Evolutionary conservation across 2,113 vertebrate species (phyloP).

Genomic region (Colius striatus): DNA sequence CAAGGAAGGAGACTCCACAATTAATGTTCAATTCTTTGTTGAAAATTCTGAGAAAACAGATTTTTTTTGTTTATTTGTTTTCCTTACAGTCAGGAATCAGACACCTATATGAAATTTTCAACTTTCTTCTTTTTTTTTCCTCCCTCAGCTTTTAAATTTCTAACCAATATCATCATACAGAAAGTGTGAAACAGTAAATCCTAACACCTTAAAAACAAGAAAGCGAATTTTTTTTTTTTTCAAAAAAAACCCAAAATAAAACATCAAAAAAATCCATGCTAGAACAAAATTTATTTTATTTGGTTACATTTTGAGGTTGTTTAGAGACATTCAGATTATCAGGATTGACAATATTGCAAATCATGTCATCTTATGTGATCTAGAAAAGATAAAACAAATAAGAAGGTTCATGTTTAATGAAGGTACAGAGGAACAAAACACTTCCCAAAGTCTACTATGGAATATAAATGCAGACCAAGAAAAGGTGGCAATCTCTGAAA

Average conservation of each 20-base stretch:
- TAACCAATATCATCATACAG: background rate
- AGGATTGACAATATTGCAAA: background rate
- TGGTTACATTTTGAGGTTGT: background rate
- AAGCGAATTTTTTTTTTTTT: background rate
- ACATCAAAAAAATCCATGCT: background rate
- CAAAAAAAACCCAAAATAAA: background rate
- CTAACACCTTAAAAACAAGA: background rate
- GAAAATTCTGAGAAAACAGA: background rate
- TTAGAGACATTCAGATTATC: background rate
- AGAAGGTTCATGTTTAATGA: background rate
- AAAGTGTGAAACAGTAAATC: background rate
- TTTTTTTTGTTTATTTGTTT: background rate
- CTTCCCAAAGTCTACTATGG: background rate
- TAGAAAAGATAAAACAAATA: background rate
- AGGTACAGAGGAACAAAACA: background rate
- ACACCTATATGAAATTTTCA: background rate
- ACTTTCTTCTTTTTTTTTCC: background rate
- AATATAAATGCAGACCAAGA: background rate
- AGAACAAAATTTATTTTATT: background rate
- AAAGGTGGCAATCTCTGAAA: accelerated
- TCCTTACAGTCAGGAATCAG: background rate
- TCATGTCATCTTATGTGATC: background rate
- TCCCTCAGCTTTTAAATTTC: background rate
- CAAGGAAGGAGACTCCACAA: too few relatives aligned
- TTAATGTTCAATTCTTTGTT: background rate